Evolutionary conservation across 2,888 invertebrate genomes (phyloP).

Genomic region (Strigamia crassipes): DNA sequence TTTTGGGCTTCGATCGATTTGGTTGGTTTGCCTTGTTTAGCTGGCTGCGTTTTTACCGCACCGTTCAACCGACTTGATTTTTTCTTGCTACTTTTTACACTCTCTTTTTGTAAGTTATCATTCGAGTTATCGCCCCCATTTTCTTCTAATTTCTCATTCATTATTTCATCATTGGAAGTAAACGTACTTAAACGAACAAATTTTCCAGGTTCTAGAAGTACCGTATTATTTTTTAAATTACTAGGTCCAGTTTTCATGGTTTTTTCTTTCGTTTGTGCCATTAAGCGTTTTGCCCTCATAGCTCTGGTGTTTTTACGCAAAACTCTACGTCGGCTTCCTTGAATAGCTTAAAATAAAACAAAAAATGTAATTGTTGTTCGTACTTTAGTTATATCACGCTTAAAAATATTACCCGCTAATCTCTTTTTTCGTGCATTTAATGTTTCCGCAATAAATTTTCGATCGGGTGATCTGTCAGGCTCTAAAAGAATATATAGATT

Average conservation of each 20-base stretch:
- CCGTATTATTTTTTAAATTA: background rate
- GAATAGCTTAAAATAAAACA: background rate
- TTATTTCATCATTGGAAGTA: conserved; percentile 50
- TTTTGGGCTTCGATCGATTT: conserved; percentile 61
- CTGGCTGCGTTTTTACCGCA: conserved; percentile 52
- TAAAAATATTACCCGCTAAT: conserved; percentile 52
- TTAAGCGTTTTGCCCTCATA: conserved; percentile 35
- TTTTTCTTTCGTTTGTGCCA: conserved; percentile 23
- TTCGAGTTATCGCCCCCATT: background rate
- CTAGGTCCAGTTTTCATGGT: background rate
- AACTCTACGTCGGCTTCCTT: conserved; percentile 11
- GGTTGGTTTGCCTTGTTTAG: conserved; percentile 52
- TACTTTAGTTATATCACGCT: background rate
- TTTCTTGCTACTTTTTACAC: conserved; percentile 30
- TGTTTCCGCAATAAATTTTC: conserved; percentile 57
- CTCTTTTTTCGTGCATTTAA: conserved; percentile 56
- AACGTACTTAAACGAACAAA: background rate
- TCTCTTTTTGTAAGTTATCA: conserved; percentile 44
- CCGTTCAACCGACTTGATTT: background rate
- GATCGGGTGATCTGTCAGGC: conserved; percentile 17
- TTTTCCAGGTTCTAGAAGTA: background rate
- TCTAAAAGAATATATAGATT: background rate
- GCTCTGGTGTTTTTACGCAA: background rate
- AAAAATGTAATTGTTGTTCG: background rate
- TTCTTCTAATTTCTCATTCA: conserved; percentile 45